Evolutionary conservation across 2,888 invertebrate genomes (phyloP), one percentile per base, ranked within the genome.

Genomic region (Caenorhabditis panamensis): DNA sequence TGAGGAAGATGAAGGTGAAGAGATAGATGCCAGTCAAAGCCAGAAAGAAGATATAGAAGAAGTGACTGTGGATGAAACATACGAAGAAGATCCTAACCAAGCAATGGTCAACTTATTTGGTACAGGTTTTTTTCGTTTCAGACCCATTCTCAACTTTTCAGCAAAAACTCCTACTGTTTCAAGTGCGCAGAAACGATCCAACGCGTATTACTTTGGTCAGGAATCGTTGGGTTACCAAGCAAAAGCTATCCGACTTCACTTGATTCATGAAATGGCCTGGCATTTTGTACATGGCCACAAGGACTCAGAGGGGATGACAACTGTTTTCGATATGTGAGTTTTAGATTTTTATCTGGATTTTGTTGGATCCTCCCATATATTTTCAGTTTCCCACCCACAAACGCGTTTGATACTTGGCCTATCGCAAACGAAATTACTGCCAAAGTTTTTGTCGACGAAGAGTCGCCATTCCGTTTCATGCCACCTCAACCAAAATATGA

Each of bases 231-330:
- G 86, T 22, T 84, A 83, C 66, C 86, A 86, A 49, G 59, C 79
- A 18, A 88, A 87, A 80, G 78, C 83, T 31, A 82, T 86, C 13
- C 79, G 86, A 11, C 68, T 76, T 8, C 44, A 67, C 44, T 6
- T 86, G 2, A 24, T 88, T 16, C 89, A 89, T 59, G 84, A 87
- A 61, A 67, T 86, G 41, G 81, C 78, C 16, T 87, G 64, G 71
- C 86, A 87, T 11, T 76, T 88, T 54, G 82, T 87, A 9, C 75
- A 86, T 63, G 78, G 83, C 11, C 62, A 77, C 49, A 41, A 24
- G 2, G 53, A 63, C 9, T 75, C 16, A 2, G 37, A 31, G 16
- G 20, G 8, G 11, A 41, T 13, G 69, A 31, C 68, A 13, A 66
- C 51, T 16, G 31, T 58, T 24, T 79, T 75, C 51, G 53, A 79